Conservation (phyloP, 1,140 invertebrate genomes). For the Patella vulgata region DNA sequence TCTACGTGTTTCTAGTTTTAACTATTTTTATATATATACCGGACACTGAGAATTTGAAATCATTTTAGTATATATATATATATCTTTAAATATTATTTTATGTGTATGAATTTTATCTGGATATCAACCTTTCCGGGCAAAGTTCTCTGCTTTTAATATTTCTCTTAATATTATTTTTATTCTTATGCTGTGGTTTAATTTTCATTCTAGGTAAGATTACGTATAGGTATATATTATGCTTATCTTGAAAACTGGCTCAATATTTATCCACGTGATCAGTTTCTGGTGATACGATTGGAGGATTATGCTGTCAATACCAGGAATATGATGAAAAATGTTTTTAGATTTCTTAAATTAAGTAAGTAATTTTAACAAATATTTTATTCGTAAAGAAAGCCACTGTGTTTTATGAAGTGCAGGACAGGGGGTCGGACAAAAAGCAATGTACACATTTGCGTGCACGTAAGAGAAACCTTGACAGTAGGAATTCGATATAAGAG, state of each 20-base stretch:
- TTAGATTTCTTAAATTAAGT: conserved; percentile 69
- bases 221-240: conserved; percentile 46
- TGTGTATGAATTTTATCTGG: background rate
- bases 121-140: background rate
- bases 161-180: background rate
- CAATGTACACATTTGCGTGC: background rate
- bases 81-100: background rate
- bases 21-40: too few species aligned
- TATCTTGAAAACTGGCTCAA: conserved; percentile 50
- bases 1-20: too few species aligned
- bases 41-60: too few species aligned
- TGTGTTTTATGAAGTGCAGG: background rate
- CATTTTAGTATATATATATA: too few species aligned
- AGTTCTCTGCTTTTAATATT: background rate
- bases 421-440: background rate
- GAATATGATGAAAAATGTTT: conserved; percentile 79
- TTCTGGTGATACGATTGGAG: conserved; percentile 79
- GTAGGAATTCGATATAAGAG: too few species aligned
- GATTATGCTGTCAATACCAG: conserved; percentile 85
- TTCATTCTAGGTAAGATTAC: conserved; percentile 42
- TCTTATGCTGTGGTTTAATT: conserved; percentile 3
- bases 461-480: too few species aligned
- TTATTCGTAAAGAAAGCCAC: background rate
- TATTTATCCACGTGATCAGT: conserved; percentile 42
- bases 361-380: too few species aligned